Percentiles rank a stretch among this genome's conserved stretches.
Evolutionary conservation across 2,888 invertebrate species (phyloP).

Genomic region (Malacosoma neustria): DNA sequence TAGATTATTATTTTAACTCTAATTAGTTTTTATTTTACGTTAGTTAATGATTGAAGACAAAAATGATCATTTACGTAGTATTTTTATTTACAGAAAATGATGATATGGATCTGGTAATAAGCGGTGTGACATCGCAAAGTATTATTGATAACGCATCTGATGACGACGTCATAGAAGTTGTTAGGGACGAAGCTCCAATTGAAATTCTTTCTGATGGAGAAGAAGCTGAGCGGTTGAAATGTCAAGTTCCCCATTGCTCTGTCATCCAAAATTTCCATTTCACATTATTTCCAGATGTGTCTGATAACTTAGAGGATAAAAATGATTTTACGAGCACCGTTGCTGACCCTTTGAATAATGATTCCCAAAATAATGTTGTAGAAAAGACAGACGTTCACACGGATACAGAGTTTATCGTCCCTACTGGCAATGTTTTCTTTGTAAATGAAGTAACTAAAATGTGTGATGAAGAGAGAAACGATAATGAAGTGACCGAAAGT

Average conservation of each 20-base stretch:
- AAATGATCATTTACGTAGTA: background rate
- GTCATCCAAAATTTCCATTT: slow-evolving; percentile 18
- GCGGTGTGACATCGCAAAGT: slow-evolving; percentile 23
- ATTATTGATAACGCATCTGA: slow-evolving; percentile 39
- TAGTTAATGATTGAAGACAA: too few species aligned
- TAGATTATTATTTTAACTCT: too few species aligned
- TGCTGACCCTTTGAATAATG: slow-evolving; percentile 28
- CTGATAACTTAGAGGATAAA: slow-evolving; percentile 16
- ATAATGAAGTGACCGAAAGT: too few species aligned
- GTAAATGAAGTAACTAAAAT: too few species aligned
- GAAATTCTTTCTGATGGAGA: slow-evolving; percentile 61
- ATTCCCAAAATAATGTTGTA: slow-evolving; percentile 12
- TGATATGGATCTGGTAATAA: slow-evolving; percentile 24
- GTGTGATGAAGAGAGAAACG: too few species aligned
- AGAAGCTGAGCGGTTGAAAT: slow-evolving; percentile 39
- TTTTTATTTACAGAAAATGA: slow-evolving; percentile 3
- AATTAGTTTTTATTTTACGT: too few species aligned
- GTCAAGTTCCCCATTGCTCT: slow-evolving; percentile 9
- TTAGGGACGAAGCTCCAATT: slow-evolving; percentile 60
- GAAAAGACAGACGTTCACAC: slow-evolving; percentile 6
- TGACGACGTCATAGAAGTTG: slow-evolving; percentile 64
- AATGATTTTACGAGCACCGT: slow-evolving; percentile 15
- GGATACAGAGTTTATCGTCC: background rate
- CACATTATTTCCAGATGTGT: slow-evolving; percentile 21
- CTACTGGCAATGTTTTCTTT: slow-evolving; percentile 35